These are phyloP conservation scores for Aphodius sticticus DNA, from an alignment of 2,888 invertebrate genomes.

Conservation along the genomic window DNA sequence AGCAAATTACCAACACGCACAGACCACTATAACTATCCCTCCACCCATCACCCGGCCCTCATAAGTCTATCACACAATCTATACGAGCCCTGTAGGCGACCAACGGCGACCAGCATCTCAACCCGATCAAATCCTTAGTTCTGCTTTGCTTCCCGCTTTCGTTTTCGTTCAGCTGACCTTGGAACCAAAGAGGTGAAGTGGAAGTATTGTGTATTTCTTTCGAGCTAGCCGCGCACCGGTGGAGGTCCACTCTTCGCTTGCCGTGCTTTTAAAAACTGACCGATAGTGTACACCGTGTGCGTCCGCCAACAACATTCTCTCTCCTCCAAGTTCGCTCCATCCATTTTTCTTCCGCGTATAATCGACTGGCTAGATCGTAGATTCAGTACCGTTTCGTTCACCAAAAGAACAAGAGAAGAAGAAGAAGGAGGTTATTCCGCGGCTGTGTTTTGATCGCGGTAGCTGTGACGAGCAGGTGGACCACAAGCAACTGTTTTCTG, in stretches of 20 bases:
- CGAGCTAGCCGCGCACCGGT: not conserved
- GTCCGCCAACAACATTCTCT: too few relatives aligned
- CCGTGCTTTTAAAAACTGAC: not conserved
- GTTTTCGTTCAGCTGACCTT: not conserved
- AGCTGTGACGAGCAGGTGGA: not conserved
- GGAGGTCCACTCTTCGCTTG: not conserved
- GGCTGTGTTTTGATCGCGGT: not conserved
- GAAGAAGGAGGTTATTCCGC: not conserved
- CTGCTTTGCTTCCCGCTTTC: not conserved
- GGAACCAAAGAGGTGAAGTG: not conserved
- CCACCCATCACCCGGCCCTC: not conserved
- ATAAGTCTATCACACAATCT: not conserved
- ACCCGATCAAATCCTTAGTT: not conserved
- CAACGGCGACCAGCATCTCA: not conserved
- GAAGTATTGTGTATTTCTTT: slow-evolving; percentile 4
- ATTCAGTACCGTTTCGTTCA: not conserved
- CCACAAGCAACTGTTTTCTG: not conserved
- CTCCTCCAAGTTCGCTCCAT: too few relatives aligned
- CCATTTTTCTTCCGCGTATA: not conserved
- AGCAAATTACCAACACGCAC: too few relatives aligned
- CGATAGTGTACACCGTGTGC: not conserved
- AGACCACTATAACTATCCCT: too few relatives aligned
- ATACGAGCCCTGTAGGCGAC: not conserved
- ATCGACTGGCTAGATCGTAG: not conserved
- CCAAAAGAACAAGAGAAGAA: not conserved